phyloP scores from a whole-genome alignment of 2,888 invertebrate species.

The Anarsia innoxiella region DNA sequence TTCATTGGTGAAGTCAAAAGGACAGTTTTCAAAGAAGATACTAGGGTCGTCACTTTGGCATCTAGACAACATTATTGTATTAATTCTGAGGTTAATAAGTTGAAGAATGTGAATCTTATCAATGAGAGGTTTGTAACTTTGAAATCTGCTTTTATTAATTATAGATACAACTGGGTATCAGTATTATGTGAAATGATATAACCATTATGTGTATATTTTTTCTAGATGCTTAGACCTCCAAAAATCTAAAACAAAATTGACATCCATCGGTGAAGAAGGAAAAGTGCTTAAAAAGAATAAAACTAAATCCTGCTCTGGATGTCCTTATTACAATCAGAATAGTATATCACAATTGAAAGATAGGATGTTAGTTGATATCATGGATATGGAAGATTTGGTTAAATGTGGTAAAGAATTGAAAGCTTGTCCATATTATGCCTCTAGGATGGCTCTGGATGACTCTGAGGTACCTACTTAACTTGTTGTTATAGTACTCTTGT shows the following conservation, averaged over 20 bases:
- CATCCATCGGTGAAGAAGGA: constrained; percentile 75
- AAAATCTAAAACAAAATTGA: constrained; percentile 75
- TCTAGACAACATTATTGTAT: constrained; percentile 95
- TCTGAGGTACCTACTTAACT: constrained; percentile 80
- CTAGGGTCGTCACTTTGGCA: constrained; percentile 88
- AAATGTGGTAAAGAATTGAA: constrained; percentile 78
- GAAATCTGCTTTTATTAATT: background rate
- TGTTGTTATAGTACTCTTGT: no score
- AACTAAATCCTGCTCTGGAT: constrained; percentile 70
- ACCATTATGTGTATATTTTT: no score
- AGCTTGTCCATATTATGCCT: constrained; percentile 96
- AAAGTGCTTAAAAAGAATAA: constrained; percentile 79
- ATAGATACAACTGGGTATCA: no score
- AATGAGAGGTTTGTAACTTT: constrained; percentile 83
- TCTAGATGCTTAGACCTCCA: constrained; percentile 86
- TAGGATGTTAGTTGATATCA: constrained; percentile 79
- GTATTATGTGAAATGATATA: no score
- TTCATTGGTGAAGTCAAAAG: constrained; percentile 94
- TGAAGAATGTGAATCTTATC: constrained; percentile 85
- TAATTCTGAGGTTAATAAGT: constrained; percentile 83
- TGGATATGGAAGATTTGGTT: constrained; percentile 92
- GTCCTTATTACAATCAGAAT: constrained; percentile 79
- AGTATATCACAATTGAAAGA: constrained; percentile 79
- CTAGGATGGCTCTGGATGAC: constrained; percentile 85
- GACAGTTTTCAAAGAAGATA: constrained; percentile 81